phyloP scores from a whole-genome alignment of 2,888 invertebrate species.

The Sipha maydis region DNA sequence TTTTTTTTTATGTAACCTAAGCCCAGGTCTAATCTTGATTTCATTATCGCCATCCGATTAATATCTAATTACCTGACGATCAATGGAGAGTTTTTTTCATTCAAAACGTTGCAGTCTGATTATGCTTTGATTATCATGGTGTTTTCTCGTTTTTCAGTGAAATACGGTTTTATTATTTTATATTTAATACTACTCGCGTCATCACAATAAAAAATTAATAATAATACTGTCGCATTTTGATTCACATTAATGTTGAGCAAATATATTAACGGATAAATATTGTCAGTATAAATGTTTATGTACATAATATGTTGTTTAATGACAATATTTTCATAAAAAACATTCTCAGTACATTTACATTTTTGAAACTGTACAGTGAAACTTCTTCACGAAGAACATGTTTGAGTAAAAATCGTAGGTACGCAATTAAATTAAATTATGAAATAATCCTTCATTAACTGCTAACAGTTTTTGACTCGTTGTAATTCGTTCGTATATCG shows the following conservation, averaged over 20 bases:
- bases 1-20: conserved; percentile 20
- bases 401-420: not conserved
- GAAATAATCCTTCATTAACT: not conserved
- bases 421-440: not conserved
- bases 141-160: conserved; percentile 21
- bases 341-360: no score
- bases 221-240: not conserved
- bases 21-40: conserved; percentile 35
- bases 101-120: conserved; percentile 32
- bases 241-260: not conserved
- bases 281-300: no score
- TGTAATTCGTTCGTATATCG: not conserved
- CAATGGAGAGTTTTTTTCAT: conserved; percentile 58
- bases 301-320: no score
- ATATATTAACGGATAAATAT: no score
- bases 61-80: conserved; percentile 46
- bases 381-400: no score
- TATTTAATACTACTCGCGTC: conserved; percentile 11
- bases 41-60: conserved; percentile 53
- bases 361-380: no score
- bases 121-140: conserved; percentile 12
- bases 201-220: conserved; percentile 27
- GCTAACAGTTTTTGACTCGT: not conserved
- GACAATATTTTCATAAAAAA: no score
- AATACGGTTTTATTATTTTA: not conserved